Evolutionary conservation across 2,113 vertebrate species (phyloP), one percentile per base, ranked within the genome.

Genomic region (Anoplopoma fimbria): DNA sequence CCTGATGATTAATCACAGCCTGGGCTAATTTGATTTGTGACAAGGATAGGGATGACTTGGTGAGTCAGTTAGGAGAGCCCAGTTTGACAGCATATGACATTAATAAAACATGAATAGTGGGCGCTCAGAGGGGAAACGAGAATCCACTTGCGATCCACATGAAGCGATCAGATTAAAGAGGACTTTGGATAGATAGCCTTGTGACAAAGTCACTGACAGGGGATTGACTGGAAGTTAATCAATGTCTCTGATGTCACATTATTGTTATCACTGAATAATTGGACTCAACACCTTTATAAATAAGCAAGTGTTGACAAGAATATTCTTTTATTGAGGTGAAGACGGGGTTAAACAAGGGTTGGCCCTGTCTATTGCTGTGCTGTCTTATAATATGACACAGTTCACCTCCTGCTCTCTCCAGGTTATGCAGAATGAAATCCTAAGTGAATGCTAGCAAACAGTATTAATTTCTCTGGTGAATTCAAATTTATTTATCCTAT

Each of bases 11-110:
- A 95, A 96, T 96, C 93, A 90, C 94, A 91, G 90, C 81, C 92
- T 57, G 79, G 84, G 90, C 92, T 95, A 95, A 96, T 96, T 93
- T 95, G 94, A 95, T 96, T 95, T 95, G 94, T 93, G 94, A 95
- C 94, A 93, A 94, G 89, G 90, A 94, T 94, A 91, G 83, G 91
- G 92, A 92, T 90, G 92, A 93, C 92, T 95, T 87, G 88, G 83
- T 90, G 93, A 94, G 93, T 95, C 92, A 89, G 90, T 93, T 92
- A 90, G 82, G 89, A 93, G 93, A 91, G 86, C 73, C 85, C 85
- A 72, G 88, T 86, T 92, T 90, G 73, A 92, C 89, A 91, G 88
- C 90, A 90, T 88, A 88, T 88, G 93, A 93, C 82, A 93, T 95
- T 94, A 95, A 95, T 96, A 95, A 95, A 95, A 94, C 93, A 94